A percentile compares a stretch with the other conserved stretches of the same genome.
Evolutionary conservation across 2,888 invertebrate species (phyloP).

Genomic region (Pyrrhosoma nymphula): DNA sequence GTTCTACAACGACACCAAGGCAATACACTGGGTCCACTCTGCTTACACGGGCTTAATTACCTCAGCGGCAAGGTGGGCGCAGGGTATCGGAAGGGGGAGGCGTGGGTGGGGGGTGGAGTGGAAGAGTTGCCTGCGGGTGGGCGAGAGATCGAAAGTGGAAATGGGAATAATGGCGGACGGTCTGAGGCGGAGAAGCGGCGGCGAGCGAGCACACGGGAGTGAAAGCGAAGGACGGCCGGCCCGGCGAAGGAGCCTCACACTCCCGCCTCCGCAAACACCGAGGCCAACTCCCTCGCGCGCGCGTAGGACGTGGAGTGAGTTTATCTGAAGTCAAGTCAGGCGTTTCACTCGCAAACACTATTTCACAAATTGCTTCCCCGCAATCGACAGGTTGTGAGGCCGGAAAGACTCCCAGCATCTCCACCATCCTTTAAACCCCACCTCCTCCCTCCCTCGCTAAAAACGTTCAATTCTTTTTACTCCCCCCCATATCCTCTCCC

Average conservation of each 20-base stretch:
- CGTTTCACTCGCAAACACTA: slow-evolving; percentile 54
- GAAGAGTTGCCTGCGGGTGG: neutral
- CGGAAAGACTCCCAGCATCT: neutral
- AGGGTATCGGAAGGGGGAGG: neutral
- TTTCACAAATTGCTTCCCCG: slow-evolving; percentile 50
- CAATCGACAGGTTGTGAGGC: slow-evolving; percentile 55
- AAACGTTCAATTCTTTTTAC: neutral
- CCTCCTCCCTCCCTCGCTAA: neutral
- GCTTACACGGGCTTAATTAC: no score
- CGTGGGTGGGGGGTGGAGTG: neutral
- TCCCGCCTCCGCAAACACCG: neutral
- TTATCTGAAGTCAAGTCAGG: slow-evolving; percentile 40
- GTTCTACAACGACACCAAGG: no score
- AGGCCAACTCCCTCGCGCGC: neutral
- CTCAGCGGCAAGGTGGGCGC: neutral
- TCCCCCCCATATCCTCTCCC: neutral
- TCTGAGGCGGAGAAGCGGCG: neutral
- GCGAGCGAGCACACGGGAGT: neutral
- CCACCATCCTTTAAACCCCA: neutral
- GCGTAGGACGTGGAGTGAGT: neutral
- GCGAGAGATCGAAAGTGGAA: neutral
- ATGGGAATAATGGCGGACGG: neutral
- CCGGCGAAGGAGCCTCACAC: no score
- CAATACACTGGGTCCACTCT: no score
- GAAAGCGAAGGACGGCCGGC: neutral